Evolutionary conservation across 2,797 vertebrate genomes (phyloP), one percentile per base, ranked within the genome.

Genomic region (Pantherophis alleghaniensis): DNA sequence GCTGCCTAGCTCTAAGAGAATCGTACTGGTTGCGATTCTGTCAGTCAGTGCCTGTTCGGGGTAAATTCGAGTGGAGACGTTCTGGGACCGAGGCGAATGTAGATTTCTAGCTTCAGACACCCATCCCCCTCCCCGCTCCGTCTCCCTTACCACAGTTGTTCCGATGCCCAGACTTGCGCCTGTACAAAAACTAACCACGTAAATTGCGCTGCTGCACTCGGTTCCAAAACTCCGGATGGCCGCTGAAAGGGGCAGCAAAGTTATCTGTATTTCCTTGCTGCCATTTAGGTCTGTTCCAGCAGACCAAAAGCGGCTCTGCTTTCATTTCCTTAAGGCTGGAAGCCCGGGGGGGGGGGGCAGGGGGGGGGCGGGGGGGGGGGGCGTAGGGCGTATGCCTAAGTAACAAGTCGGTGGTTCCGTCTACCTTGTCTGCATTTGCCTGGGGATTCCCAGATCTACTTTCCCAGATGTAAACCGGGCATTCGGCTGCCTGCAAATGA

Each of bases 291-390:
- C 74, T 83, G 37, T 10, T 47, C 37, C 42, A 47, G 42, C 20
- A 47, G 42, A 47, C 22, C 42, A 47, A 47, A 83, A 83, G 9
- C 20, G 42, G 20, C 10, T 47, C 22, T 47, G 42, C 20, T 47
- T 47, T 47, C 42, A 83, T 83, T 83, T 12, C 10, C 20, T 47
- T 22, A 47, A 83, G 37, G 18, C 37, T 83, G 79, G 47, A 47
- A 83, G 22, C 37, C 37, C 7, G 18, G 7, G 16, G 16, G 13
- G 1, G 47, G 47, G 6, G 3, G 5, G n/a, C n/a, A n/a, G n/a
- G n/a, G 5, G n/a, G 2, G n/a, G 13, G 1, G 47, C 7, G 6
- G 3, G 5, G 5, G n/a, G 2, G n/a, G n/a, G n/a, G 2, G 42
- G 42, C 42, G 42, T 42, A 42, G 42, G 42, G n/a, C n/a, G n/a